Evolutionary conservation across 2,888 invertebrate genomes (phyloP), one percentile per base, ranked within the genome.

Genomic region (Coronaproctus castanopsis): DNA sequence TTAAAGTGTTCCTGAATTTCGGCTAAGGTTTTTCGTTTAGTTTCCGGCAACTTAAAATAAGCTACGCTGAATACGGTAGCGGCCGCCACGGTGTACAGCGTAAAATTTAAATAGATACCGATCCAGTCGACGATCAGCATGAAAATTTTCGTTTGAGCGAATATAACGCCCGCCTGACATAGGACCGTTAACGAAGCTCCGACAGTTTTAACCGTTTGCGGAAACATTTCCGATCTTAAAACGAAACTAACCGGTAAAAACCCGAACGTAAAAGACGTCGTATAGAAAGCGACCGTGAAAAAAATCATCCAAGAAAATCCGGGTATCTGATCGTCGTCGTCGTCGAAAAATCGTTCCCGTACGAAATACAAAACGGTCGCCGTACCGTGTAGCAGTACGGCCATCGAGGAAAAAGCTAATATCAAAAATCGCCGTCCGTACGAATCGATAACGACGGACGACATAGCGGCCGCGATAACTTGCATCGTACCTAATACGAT

Each of bases 401-500:
- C 63, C 2, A 65, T 64, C 36, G 62, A 56, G 51, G 63, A 64
- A 21, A 64, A 64, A 22, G 58, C 53, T 21, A 66, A 60, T 23
- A 64, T 61, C 48, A 66, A 58, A 2, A 64, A 60, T 21, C 66
- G 59, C n/a, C 66, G 49, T 48, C 65, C 65, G 1, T 63, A 48
- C 19, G 59, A 59, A 54, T 66, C 66, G 50, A 66, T 63, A 2
- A 65, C 58, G 22, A 58, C 55, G 8, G 64, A 63, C 3, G 65
- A 63, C 1, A 64, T 61, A 53, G 63, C 62, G 2, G 64, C 65
- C 52, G 64, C 65, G 10, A 65, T 21, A 18, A 66, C 62, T 18
- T 64, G 64, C n/a, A 64, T 55, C 24, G 60, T 58, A 19, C 66
- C 66, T 55, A 65, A 66, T 48, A 65, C 59, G 50, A 65, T 65